Conservation (phyloP, 2,888 invertebrate species). For the Andrena bicolor region DNA sequence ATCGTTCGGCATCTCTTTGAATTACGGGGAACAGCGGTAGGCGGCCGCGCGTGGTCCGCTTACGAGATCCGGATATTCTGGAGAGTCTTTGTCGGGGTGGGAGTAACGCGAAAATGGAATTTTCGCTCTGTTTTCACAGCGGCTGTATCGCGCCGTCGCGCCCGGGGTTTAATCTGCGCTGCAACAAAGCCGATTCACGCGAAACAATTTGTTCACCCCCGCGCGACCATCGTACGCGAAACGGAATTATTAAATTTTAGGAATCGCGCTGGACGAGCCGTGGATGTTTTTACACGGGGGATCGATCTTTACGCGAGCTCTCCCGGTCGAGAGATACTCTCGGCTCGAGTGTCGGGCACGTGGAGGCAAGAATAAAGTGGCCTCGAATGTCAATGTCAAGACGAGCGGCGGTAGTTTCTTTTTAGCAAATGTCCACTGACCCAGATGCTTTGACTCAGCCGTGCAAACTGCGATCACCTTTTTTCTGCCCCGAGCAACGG, state of each 20-base stretch:
- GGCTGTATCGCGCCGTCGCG: slow-evolving; percentile 24
- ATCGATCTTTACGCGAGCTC: no score
- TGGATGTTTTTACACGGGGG: neutral
- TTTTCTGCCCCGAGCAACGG: no score
- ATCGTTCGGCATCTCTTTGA: slow-evolving; percentile 62
- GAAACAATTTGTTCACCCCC: slow-evolving; percentile 47
- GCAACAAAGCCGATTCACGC: slow-evolving; percentile 52
- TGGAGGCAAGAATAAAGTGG: no score
- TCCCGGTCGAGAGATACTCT: no score
- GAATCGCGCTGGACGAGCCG: neutral
- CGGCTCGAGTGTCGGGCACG: no score
- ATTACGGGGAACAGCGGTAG: slow-evolving; percentile 38
- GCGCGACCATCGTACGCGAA: neutral
- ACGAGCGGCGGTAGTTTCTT: no score
- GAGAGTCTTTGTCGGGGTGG: slow-evolving; percentile 13
- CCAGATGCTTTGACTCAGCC: no score
- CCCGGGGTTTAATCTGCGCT: slow-evolving; percentile 47
- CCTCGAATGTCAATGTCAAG: no score
- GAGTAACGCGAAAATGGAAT: slow-evolving; percentile 59
- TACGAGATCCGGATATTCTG: slow-evolving; percentile 51
- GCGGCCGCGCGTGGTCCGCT: slow-evolving; percentile 32
- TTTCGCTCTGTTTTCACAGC: slow-evolving; percentile 47
- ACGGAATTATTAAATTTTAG: neutral
- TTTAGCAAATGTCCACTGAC: no score
- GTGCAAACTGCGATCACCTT: no score